Evolutionary conservation across 2,888 invertebrate genomes (phyloP).

Genomic region (Pyrocoelia pectoralis): DNA sequence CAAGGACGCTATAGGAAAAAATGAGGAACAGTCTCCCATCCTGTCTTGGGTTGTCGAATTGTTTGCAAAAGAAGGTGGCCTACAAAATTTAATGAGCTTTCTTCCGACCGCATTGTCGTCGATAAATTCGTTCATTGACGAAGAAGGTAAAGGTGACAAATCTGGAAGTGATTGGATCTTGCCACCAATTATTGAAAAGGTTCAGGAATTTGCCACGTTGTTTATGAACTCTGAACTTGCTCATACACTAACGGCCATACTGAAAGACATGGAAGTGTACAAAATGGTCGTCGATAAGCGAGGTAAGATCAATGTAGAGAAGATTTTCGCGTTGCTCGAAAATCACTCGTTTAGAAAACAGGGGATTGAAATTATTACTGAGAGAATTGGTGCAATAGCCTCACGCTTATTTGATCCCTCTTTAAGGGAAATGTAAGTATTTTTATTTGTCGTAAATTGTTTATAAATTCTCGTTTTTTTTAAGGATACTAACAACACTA

Average conservation of each 20-base stretch:
- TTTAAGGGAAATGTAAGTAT: slow-evolving; percentile 73
- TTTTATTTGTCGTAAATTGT: no score
- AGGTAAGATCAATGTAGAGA: slow-evolving; percentile 75
- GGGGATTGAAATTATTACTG: slow-evolving; percentile 81
- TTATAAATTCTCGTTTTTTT: no score
- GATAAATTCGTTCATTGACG: slow-evolving; percentile 67
- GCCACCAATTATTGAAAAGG: slow-evolving; percentile 73
- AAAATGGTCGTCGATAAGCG: slow-evolving; percentile 74
- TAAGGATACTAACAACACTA: neutral
- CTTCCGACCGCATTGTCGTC: slow-evolving; percentile 75
- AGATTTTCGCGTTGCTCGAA: slow-evolving; percentile 79
- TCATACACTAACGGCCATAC: slow-evolving; percentile 79
- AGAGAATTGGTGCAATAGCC: slow-evolving; percentile 77
- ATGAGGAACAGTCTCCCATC: neutral
- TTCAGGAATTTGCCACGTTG: no score
- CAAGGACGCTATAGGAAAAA: slow-evolving; percentile 24
- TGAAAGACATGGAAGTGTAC: slow-evolving; percentile 74
- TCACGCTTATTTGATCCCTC: slow-evolving; percentile 78
- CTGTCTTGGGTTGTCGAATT: slow-evolving; percentile 32
- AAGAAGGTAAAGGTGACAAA: slow-evolving; percentile 68
- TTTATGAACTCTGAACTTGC: slow-evolving; percentile 83
- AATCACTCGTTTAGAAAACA: slow-evolving; percentile 81
- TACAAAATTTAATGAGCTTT: slow-evolving; percentile 58
- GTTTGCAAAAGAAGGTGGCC: slow-evolving; percentile 22
- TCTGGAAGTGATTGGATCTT: slow-evolving; percentile 74